These are phyloP conservation scores for Coptodon bakossiorum DNA, from an alignment of 2,113 vertebrate genomes.

Conservation along the genomic window DNA sequence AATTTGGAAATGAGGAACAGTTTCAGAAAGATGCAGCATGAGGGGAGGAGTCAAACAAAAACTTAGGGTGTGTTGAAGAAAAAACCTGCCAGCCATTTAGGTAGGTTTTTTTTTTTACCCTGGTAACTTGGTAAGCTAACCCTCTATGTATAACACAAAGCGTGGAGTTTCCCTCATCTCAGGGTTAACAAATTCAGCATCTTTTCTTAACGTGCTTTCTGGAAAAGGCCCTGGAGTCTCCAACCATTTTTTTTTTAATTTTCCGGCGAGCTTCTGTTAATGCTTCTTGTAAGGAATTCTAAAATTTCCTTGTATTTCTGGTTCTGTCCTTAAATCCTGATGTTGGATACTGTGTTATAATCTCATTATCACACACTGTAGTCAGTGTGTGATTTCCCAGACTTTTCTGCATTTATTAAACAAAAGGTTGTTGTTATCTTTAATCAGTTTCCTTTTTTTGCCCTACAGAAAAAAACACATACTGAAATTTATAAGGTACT, in stretches of 20 bases:
- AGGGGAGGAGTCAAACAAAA: not conserved
- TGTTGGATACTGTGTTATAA: not conserved
- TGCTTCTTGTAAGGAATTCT: not conserved
- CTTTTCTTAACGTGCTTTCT: not conserved
- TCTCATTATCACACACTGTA: not conserved
- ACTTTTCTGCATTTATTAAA: not conserved
- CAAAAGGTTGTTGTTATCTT: not conserved
- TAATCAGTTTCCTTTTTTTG: not conserved
- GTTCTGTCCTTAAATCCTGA: not conserved
- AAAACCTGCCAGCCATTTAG: not conserved
- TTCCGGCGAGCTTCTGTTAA: not conserved
- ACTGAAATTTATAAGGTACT: not conserved
- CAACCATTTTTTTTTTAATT: not conserved
- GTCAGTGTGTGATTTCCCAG: not conserved
- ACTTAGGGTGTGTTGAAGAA: not conserved
- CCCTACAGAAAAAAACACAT: not conserved
- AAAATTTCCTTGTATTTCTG: not conserved
- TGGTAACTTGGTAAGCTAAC: not conserved
- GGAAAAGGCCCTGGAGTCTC: not conserved
- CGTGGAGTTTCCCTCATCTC: not conserved
- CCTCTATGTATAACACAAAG: not conserved
- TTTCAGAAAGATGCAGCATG: not conserved
- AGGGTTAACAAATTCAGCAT: not conserved
- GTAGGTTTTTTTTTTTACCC: rapidly evolving
- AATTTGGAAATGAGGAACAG: not conserved